A percentile compares a stretch with the other conserved stretches of the same genome.
These are phyloP conservation scores for Druon quercuslanigerum DNA, from an alignment of 1,140 invertebrate species.

Conservation along the genomic window DNA sequence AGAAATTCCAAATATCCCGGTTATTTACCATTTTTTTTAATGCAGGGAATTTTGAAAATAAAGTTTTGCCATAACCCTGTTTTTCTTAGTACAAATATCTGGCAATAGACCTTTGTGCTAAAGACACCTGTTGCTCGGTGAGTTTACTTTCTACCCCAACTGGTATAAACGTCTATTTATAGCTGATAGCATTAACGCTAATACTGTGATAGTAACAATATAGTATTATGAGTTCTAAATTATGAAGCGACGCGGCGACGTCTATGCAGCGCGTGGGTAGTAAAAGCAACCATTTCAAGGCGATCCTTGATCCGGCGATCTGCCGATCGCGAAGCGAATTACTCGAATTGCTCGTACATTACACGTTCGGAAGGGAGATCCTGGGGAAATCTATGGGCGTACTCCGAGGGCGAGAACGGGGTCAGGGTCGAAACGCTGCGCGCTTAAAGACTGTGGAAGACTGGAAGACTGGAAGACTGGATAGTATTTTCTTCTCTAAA, in stretches of 20 bases:
- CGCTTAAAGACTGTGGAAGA: neutral
- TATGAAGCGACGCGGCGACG: neutral
- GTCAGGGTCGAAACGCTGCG: constrained; percentile 15
- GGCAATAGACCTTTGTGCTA: too few relatives aligned
- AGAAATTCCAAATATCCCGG: neutral
- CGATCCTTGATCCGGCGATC: neutral
- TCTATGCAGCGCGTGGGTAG: constrained; percentile 2
- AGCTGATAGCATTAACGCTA: neutral
- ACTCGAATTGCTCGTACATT: neutral
- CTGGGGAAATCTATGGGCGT: constrained; percentile 16
- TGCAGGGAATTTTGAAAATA: neutral
- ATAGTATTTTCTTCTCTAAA: neutral
- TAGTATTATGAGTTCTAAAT: constrained; percentile 16
- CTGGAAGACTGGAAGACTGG: neutral
- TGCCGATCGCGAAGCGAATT: neutral
- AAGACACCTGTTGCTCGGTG: neutral
- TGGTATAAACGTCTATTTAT: constrained; percentile 7
- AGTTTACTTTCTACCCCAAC: constrained; percentile 5
- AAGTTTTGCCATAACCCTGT: too few relatives aligned
- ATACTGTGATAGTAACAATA: constrained; percentile 22
- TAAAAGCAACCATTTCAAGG: constrained; percentile 22
- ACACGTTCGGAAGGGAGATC: constrained; percentile 11
- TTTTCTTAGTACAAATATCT: too few relatives aligned
- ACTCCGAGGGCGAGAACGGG: constrained; percentile 8
- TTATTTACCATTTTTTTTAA: neutral